Conservation (phyloP, 1,140 invertebrate species). For the Mycetomoellerius zeteki region DNA sequence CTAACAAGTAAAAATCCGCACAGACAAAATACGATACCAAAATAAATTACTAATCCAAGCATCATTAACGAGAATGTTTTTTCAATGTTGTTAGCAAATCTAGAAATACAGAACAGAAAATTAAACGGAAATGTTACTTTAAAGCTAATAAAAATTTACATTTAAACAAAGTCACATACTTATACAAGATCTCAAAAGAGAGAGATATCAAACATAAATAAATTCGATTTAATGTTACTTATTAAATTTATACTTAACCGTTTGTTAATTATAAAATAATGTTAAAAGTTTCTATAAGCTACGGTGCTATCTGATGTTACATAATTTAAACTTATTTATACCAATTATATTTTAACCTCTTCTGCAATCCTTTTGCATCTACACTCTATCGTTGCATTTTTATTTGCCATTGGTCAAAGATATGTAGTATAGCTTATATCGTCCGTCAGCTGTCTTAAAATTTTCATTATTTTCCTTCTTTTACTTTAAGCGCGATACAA, state of each 20-base stretch:
- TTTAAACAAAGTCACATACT: not conserved
- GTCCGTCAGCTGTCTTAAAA: no score
- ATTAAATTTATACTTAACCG: not conserved
- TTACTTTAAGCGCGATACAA: no score
- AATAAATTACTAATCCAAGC: conserved; percentile 38
- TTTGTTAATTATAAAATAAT: not conserved
- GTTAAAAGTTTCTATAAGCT: not conserved
- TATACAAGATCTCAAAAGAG: no score
- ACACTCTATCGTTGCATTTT: no score
- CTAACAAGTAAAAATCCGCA: conserved; percentile 21
- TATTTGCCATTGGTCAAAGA: no score
- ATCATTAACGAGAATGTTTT: conserved; percentile 28
- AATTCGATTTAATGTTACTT: not conserved
- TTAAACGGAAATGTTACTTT: not conserved
- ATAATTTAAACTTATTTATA: no score
- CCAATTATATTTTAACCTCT: no score
- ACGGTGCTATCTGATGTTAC: no score
- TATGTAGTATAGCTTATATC: no score
- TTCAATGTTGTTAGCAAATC: conserved; percentile 35
- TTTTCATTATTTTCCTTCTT: no score
- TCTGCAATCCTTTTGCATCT: no score
- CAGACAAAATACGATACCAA: conserved; percentile 29
- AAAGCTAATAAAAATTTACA: not conserved
- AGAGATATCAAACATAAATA: conserved; percentile 6
- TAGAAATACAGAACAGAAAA: not conserved